These are phyloP conservation scores for Microctonus aethiopoides DNA, from an alignment of 2,888 invertebrate genomes.

Conservation along the genomic window DNA sequence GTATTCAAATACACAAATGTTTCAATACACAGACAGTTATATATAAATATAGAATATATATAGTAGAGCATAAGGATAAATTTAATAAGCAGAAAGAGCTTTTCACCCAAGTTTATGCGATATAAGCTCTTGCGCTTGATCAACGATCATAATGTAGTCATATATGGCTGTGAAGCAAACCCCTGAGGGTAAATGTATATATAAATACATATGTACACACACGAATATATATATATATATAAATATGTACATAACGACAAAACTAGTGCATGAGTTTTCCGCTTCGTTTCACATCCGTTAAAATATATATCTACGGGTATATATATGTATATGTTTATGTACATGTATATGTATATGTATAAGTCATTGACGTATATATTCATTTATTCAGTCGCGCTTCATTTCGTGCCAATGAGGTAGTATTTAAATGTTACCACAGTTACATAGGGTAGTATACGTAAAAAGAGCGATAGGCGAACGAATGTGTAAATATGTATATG, in stretches of 20 bases:
- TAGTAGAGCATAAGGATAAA: not conserved
- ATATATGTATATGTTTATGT: not conserved
- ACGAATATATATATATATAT: not conserved
- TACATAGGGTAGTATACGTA: not conserved
- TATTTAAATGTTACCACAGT: not conserved
- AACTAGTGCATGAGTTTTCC: conserved; percentile 8
- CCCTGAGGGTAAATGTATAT: not conserved
- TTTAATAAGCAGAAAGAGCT: conserved; percentile 12
- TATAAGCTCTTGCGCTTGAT: conserved; percentile 23
- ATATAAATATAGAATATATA: no score
- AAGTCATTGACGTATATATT: not conserved
- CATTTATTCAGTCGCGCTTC: conserved; percentile 6
- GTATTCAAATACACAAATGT: no score
- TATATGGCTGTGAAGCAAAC: not conserved
- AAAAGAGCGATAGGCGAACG: not conserved
- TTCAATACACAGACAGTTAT: no score
- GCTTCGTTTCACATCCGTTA: not conserved
- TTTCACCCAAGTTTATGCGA: conserved; percentile 19
- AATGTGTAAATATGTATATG: not conserved
- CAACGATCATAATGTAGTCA: conserved; percentile 11
- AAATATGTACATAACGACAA: not conserved
- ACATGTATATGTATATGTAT: no score
- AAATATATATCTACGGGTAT: not conserved
- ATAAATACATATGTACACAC: no score
- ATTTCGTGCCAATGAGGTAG: conserved; percentile 15